Conservation (phyloP, 1,140 invertebrate species). For the Eulimnadia texana region DNA sequence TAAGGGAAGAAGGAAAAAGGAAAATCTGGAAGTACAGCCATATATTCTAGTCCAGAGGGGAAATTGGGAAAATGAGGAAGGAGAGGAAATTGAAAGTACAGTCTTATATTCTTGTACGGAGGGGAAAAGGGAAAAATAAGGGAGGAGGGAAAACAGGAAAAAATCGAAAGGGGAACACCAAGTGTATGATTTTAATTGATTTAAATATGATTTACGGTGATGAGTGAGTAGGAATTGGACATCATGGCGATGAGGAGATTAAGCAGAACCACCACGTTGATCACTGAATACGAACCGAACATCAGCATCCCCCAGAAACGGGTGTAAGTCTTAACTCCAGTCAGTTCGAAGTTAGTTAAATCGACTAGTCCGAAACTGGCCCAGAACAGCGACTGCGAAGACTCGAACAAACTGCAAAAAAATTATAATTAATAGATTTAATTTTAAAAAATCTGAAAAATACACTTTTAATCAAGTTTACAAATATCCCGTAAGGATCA, state of each 20-base stretch:
- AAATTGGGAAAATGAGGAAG: no score
- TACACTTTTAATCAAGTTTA: no score
- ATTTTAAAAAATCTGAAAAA: not conserved
- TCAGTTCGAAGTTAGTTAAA: slow-evolving; percentile 58
- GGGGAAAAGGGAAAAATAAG: no score
- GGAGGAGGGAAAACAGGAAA: no score
- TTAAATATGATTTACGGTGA: slow-evolving; percentile 38
- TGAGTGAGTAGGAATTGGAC: slow-evolving; percentile 73
- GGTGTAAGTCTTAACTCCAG: slow-evolving; percentile 59
- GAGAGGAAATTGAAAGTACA: no score
- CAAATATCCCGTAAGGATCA: no score
- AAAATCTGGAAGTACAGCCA: no score
- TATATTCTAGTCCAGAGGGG: no score
- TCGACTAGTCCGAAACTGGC: slow-evolving; percentile 72
- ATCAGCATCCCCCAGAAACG: slow-evolving; percentile 64
- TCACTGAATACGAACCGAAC: slow-evolving; percentile 66
- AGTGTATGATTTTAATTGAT: not conserved
- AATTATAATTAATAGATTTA: slow-evolving; percentile 11
- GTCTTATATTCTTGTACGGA: no score
- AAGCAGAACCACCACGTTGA: slow-evolving; percentile 69
- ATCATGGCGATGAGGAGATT: slow-evolving; percentile 84
- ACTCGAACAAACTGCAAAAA: slow-evolving; percentile 64
- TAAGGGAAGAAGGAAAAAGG: no score
- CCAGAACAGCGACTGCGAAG: slow-evolving; percentile 79
- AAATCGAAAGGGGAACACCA: not conserved